Conservation (phyloP, 2,888 invertebrate species). For the Cryptophagus acutangulus region DNA sequence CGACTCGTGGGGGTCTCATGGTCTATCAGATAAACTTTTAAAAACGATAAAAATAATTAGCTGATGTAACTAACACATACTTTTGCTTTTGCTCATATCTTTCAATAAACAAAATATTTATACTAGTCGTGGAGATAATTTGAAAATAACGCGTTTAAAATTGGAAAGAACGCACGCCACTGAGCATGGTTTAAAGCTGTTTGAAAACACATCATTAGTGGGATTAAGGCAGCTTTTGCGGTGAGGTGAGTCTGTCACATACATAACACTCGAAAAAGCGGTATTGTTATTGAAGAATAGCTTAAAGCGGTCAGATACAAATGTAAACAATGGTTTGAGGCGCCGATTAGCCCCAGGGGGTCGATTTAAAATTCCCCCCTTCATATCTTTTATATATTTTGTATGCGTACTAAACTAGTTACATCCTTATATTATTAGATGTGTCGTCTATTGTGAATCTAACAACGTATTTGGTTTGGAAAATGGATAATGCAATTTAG, state of each 20-base stretch:
- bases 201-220: slow-evolving; percentile 41
- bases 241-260: slow-evolving; percentile 41
- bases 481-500: too few species aligned
- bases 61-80: too few species aligned
- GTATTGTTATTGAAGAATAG: slow-evolving; percentile 40
- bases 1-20: too few species aligned
- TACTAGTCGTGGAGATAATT: too few species aligned
- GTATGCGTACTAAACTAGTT: slow-evolving; percentile 39
- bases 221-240: slow-evolving; percentile 41
- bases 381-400: slow-evolving; percentile 18
- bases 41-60: too few species aligned
- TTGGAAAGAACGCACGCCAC: slow-evolving; percentile 20
- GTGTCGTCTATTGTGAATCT: too few species aligned
- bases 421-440: slow-evolving; percentile 37
- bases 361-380: slow-evolving; percentile 31
- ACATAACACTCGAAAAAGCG: slow-evolving; percentile 37
- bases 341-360: slow-evolving; percentile 43
- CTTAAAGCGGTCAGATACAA: slow-evolving; percentile 39
- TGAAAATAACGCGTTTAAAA: too few species aligned
- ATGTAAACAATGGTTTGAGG: slow-evolving; percentile 44
- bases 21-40: too few species aligned
- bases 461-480: too few species aligned
- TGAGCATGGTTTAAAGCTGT: slow-evolving; percentile 17
- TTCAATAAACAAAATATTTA: too few species aligned
- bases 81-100: too few species aligned